Base-by-base conservation (phyloP, 2,888 invertebrate genomes). In the Crioceris asparagi region DNA sequence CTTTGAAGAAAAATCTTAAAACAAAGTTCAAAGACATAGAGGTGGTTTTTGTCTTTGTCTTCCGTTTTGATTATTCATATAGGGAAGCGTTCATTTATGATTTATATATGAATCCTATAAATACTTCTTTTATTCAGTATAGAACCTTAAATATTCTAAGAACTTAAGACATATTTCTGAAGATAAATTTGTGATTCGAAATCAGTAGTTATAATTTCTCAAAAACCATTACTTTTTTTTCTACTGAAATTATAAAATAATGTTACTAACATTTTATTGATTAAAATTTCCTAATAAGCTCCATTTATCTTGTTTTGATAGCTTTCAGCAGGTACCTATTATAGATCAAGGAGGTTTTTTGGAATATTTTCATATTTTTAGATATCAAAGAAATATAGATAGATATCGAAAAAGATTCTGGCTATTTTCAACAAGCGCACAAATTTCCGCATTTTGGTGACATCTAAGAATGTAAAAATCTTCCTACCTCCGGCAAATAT, bases 1-100 rank as follows among this genome's bases (percentile, higher is more conserved):
- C n/a, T n/a, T n/a, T n/a, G n/a, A n/a, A n/a, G n/a, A n/a, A n/a
- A n/a, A n/a, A n/a, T n/a, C n/a, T 23, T 34, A 40, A 46, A 41
- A 43, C 43, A 34, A 33, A 30, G 35, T 11, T 40, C 38, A 44
- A 44, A 46, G 44, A 37, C 44, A 44, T 38, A 41, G 29, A 37
- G 44, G 46, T 44, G 44, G 46, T 44, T 43, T 38, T 43, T 46
- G 46, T 46, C 44, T 46, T 44, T 46, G 42, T 29, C 36, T 41
- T 37, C 34, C 15, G 44, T 44, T 43, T 46, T 44, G 30, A 23
- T n/a, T n/a, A n/a, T n/a, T n/a, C n/a, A n/a, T n/a, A n/a, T n/a
- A n/a, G n/a, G n/a, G n/a, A n/a, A n/a, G n/a, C n/a, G n/a, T n/a
- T n/a, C n/a, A n/a, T n/a, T n/a, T n/a, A n/a, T n/a, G n/a, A 10